Evolutionary conservation across 1,140 invertebrate genomes (phyloP), one percentile per base, ranked within the genome.

Genomic region (Parapsyche elsis): DNA sequence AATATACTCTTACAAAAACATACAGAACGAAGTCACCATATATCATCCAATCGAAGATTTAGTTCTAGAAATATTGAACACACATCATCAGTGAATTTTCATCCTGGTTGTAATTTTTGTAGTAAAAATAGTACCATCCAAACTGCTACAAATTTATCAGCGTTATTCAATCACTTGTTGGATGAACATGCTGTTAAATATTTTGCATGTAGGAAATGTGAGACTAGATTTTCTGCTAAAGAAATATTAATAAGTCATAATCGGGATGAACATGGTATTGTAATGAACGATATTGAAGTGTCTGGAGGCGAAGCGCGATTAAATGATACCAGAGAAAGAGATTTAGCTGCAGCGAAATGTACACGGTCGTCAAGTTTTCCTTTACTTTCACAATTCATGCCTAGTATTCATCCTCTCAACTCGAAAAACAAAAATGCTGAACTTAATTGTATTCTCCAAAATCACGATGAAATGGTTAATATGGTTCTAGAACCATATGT

Each of bases 1-100:
- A 87, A 89, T 67, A 90, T 89, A 1, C 83, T 92, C 64, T 86
- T 89, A 23, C 91, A 92, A 78, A 87, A 91, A 71, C 92, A 93
- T 83, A 89, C 89, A 0, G 90, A 91, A 23, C 86, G 91, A 19
- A 88, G 88, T 5, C 91, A 92, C 82, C 87, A 85, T 12, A 80
- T 84, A 7, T 86, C 86, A 71, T 84, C 86, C 23, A 83, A 82
- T 53, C 81, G 87, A 61, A 80, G 87, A 9, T 84, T 85, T 19
- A 87, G 87, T 80, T 85, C 85, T 30, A 83, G 86, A 64, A 85
- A 85, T 57, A 59, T 77, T 21, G 80, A 81, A 16, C 57, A 78
- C n/a, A 19, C 49, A 9, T 9, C 76, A 16, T 19, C 81, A 0
- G 46, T 64, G 24, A 44, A 61, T 23, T 83, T 83, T 44, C 82